Base-by-base conservation (phyloP, 2,888 invertebrate species). In the Acanthacorydalis orientalis region DNA sequence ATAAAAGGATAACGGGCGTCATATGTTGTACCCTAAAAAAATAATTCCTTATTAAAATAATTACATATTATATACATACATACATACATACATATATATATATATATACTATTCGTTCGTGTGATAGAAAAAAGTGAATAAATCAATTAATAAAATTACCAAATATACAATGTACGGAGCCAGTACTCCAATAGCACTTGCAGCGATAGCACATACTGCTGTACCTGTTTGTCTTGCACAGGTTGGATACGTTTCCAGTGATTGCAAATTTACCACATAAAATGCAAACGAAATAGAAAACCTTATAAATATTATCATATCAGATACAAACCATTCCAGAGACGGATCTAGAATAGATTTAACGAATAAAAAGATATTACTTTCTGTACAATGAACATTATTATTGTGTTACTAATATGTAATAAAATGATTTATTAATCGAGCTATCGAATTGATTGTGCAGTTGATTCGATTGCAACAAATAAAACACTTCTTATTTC, bases 231-330 rank as follows among this genome's bases (percentile, higher is more conserved):
- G 77, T 16, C 81, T 65, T 33, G 80, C 63, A 53, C 75, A 75
- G 0, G 80, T 80, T 11, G 80, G 80, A 59, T 77, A 80, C 15
- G 78, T 66, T 61, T 81, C 80, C 59, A 80, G 70, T 48, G 74
- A 72, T 51, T 79, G 73, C 46, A 80, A 62, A 56, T 71, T 74
- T 31, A 72, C 70, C 14, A 73, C 67, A 54, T 76, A 76, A 58
- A 74, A 77, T 7, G 73, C 67, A 23, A 75, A 57, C 4, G 74
- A 73, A 47, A 73, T 66, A 23, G 67, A 64, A 52, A 75, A 66
- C 58, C 75, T 73, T 49, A 71, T 67, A 31, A 68, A 59, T 23
- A 23, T 23, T 23, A 6, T 23, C 23, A 23, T 6, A 6, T 23
- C 2, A 23, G 23, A 23, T 23, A 23, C 23, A 6, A 23, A 23